phyloP scores from a whole-genome alignment of 2,797 vertebrate species.

The Amniataba percoides region DNA sequence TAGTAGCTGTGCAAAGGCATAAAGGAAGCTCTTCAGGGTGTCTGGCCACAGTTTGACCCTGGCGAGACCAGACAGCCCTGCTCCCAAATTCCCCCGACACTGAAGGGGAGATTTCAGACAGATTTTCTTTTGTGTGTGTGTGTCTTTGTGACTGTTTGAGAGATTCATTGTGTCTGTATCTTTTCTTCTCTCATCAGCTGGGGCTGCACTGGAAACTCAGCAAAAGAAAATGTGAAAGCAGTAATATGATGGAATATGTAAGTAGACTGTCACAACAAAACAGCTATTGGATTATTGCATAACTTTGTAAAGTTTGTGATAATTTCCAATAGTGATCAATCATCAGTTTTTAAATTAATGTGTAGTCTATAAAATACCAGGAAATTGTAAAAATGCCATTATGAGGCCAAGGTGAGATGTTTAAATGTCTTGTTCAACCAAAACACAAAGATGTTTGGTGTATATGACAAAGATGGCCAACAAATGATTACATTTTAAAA shows the following conservation, averaged over 20 bases:
- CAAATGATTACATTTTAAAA: not conserved
- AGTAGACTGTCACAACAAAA: conserved; percentile 78
- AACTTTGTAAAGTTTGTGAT: not conserved
- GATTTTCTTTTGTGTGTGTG: conserved; percentile 67
- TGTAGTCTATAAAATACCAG: not conserved
- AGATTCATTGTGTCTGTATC: conserved; percentile 59
- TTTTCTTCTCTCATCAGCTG: conserved; percentile 87
- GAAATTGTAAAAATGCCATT: not conserved
- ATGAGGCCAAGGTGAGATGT: not conserved
- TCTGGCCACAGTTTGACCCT: conserved; percentile 85
- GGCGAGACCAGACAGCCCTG: conserved; percentile 77
- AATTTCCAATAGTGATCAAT: not conserved
- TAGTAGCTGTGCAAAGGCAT: conserved; percentile 81
- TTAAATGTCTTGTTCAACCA: not conserved
- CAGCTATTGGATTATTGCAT: not conserved
- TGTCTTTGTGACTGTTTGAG: conserved; percentile 58
- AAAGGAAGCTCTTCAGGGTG: conserved; percentile 85
- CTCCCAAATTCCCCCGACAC: conserved; percentile 68
- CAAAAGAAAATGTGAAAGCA: conserved; percentile 99
- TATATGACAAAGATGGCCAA: not conserved
- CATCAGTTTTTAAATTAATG: not conserved
- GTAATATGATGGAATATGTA: conserved; percentile 99
- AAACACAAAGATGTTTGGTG: not conserved
- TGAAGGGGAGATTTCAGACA: conserved; percentile 75
- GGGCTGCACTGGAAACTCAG: conserved; percentile 99